Percentiles rank a stretch among this genome's conserved stretches.
These are phyloP conservation scores for Polypedilum vanderplanki DNA, from an alignment of 1,140 invertebrate genomes.

Conservation along the genomic window DNA sequence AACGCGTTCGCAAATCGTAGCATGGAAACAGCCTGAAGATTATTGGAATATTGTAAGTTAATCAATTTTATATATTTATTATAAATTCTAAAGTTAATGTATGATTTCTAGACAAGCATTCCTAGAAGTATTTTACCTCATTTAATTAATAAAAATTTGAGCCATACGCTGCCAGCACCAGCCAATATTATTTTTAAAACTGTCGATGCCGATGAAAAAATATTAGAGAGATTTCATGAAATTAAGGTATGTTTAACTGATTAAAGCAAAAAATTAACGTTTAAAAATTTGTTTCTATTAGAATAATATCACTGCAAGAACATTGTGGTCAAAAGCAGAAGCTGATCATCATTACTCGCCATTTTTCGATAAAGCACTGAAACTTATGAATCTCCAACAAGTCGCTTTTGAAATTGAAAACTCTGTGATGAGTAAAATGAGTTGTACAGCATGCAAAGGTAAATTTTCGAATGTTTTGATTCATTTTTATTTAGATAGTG, in stretches of 20 bases:
- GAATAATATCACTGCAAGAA: slow-evolving; percentile 49
- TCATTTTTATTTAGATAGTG: no score
- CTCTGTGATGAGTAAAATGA: slow-evolving; percentile 83
- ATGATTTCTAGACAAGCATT: slow-evolving; percentile 38
- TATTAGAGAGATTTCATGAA: slow-evolving; percentile 47
- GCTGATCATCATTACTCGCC: slow-evolving; percentile 61
- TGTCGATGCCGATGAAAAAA: slow-evolving; percentile 44
- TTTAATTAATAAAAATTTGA: slow-evolving; percentile 43
- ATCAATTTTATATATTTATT: no score
- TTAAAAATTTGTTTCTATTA: slow-evolving; percentile 31
- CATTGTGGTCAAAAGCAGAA: slow-evolving; percentile 62
- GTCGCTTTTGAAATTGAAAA: slow-evolving; percentile 81
- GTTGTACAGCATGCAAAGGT: slow-evolving; percentile 76
- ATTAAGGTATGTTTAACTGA: slow-evolving; percentile 40
- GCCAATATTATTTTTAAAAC: slow-evolving; percentile 33
- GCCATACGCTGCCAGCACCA: slow-evolving; percentile 46
- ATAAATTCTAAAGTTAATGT: no score
- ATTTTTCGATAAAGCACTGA: slow-evolving; percentile 74
- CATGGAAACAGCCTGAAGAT: slow-evolving; percentile 49
- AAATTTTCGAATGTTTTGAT: no score
- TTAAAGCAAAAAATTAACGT: neutral
- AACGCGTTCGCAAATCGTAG: slow-evolving; percentile 44
- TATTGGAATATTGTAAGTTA: slow-evolving; percentile 46
- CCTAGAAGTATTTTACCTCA: slow-evolving; percentile 49
- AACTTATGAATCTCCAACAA: slow-evolving; percentile 72